Conservation (phyloP, 2,888 invertebrate genomes). For the Hartigia nigra region DNA sequence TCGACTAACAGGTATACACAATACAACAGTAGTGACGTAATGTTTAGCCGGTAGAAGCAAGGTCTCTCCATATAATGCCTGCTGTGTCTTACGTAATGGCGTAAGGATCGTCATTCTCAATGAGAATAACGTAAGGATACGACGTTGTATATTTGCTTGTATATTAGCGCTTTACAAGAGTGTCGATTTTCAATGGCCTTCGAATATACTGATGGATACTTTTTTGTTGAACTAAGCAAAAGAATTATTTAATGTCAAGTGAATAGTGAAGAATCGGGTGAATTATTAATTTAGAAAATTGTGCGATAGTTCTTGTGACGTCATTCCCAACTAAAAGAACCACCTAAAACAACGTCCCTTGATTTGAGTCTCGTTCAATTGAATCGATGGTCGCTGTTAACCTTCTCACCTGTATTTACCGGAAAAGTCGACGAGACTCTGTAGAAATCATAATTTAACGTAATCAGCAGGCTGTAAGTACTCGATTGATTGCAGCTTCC, state of each 20-base stretch:
- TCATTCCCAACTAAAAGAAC: too few species aligned
- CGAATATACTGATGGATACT: too few species aligned
- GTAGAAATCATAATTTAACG: not conserved
- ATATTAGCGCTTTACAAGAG: not conserved
- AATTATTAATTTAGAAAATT: too few species aligned
- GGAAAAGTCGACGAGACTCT: too few species aligned
- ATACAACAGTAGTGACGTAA: constrained; percentile 23
- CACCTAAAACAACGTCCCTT: too few species aligned
- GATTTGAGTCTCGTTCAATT: too few species aligned
- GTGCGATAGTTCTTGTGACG: too few species aligned
- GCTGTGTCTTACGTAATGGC: constrained; percentile 35
- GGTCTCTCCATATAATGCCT: constrained; percentile 39
- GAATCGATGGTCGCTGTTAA: not conserved
- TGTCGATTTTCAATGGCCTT: not conserved
- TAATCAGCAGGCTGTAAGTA: not conserved
- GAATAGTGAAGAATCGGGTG: too few species aligned
- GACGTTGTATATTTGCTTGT: not conserved
- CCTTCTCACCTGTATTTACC: not conserved
- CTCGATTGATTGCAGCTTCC: not conserved
- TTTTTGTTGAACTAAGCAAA: too few species aligned
- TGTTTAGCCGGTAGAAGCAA: constrained; percentile 30
- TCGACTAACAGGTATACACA: not conserved
- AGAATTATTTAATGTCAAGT: too few species aligned
- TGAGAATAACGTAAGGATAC: constrained; percentile 12
- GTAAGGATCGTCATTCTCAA: constrained; percentile 22